phyloP scores from a whole-genome alignment of 2,888 invertebrate species.

The Sipha maydis region DNA sequence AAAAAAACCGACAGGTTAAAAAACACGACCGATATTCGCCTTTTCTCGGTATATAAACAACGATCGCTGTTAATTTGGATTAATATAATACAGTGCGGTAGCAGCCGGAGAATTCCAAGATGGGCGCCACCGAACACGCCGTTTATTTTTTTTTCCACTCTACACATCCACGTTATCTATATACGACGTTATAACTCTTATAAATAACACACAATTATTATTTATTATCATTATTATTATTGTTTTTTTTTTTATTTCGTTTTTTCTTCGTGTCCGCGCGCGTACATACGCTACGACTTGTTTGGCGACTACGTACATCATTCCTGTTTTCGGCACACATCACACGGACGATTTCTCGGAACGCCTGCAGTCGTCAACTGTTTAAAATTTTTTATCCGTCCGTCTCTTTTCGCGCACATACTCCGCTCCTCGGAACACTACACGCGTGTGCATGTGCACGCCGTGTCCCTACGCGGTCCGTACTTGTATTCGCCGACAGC shows the following conservation, averaged over 20 bases:
- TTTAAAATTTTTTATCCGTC: background rate
- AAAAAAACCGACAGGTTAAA: background rate
- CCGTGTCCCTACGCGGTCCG: background rate
- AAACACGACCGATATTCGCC: slow-evolving; percentile 20
- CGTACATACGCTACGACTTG: background rate
- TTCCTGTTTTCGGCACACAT: slow-evolving; percentile 62
- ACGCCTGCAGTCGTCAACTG: slow-evolving; percentile 12
- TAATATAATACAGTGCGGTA: background rate
- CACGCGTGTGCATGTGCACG: too few relatives aligned
- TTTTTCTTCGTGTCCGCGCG: background rate
- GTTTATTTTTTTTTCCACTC: background rate
- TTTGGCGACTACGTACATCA: slow-evolving; percentile 60
- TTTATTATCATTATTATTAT: too few relatives aligned
- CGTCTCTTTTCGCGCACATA: background rate
- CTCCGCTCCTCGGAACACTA: background rate
- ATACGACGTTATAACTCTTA: slow-evolving; percentile 1
- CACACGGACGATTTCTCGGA: slow-evolving; percentile 59
- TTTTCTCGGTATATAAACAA: slow-evolving; percentile 53
- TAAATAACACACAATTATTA: background rate
- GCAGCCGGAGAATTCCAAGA: slow-evolving; percentile 47
- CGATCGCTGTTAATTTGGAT: too few relatives aligned
- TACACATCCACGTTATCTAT: background rate
- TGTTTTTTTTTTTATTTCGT: slow-evolving; percentile 30
- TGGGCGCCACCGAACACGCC: slow-evolving; percentile 59
- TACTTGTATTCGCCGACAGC: too few relatives aligned